Evolutionary conservation across 2,888 invertebrate genomes (phyloP).

Genomic region (Clunio marinus): DNA sequence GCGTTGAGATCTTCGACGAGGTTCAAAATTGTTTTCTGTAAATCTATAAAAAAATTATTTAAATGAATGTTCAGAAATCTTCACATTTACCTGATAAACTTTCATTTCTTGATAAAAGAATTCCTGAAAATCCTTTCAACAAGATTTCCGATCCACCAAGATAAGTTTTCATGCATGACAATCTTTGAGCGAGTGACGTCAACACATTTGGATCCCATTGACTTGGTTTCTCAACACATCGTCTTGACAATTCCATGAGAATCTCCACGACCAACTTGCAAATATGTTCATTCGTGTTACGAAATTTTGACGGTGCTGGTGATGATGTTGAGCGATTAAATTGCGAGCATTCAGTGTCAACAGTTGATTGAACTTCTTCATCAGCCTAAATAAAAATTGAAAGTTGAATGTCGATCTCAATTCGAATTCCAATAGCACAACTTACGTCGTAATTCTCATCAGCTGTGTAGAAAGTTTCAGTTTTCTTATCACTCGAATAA

Average conservation of each 20-base stretch:
- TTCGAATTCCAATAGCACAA: neutral
- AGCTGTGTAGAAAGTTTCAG: slow-evolving; percentile 48
- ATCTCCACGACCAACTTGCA: slow-evolving; percentile 49
- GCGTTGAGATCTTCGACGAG: slow-evolving; percentile 54
- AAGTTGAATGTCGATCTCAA: neutral
- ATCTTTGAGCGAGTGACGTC: slow-evolving; percentile 48
- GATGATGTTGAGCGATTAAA: slow-evolving; percentile 41
- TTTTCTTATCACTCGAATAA: slow-evolving; percentile 49
- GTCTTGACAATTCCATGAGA: slow-evolving; percentile 47
- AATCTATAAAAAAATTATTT: slow-evolving; percentile 49
- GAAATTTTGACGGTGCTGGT: slow-evolving; percentile 46
- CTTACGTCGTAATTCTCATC: slow-evolving; percentile 50
- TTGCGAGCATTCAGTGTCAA: neutral
- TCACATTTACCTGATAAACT: slow-evolving; percentile 45
- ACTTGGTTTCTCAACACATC: slow-evolving; percentile 46
- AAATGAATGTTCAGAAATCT: neutral
- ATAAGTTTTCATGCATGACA: slow-evolving; percentile 49
- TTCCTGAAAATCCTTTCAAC: slow-evolving; percentile 48
- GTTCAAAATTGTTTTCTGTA: slow-evolving; percentile 63
- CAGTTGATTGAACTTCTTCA: slow-evolving; percentile 44
- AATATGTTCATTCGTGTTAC: slow-evolving; percentile 48
- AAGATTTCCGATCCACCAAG: slow-evolving; percentile 49
- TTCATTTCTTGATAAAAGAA: slow-evolving; percentile 46
- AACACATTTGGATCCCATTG: slow-evolving; percentile 47
- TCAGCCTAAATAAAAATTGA: slow-evolving; percentile 44